Conservation (phyloP, 2,888 invertebrate species). For the Ecliptopera silaceata region DNA sequence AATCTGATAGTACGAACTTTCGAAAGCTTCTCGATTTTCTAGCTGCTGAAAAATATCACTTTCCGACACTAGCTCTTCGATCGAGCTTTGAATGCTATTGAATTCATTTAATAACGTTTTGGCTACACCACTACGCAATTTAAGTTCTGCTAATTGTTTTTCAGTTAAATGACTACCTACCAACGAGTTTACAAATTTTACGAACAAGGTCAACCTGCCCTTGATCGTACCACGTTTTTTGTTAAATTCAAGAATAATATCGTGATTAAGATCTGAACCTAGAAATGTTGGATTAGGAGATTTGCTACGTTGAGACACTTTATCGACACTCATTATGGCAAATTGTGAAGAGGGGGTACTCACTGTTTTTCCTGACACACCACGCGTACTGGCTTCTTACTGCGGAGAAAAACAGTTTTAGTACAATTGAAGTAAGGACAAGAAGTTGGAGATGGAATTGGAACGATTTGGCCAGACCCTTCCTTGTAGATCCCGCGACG, state of each 20-base stretch:
- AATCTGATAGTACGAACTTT: neutral
- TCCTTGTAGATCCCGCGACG: too few species aligned
- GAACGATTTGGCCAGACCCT: too few species aligned
- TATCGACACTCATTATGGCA: neutral
- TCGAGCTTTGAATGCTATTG: constrained; percentile 1
- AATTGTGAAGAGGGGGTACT: neutral
- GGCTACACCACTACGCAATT: neutral
- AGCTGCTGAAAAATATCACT: constrained; percentile 1
- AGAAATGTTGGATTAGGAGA: neutral
- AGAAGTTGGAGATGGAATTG: too few species aligned
- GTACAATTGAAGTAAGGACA: neutral
- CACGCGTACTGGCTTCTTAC: neutral
- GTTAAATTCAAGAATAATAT: neutral
- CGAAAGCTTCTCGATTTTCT: neutral
- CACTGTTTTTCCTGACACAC: neutral
- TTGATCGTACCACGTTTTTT: neutral
- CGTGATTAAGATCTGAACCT: neutral
- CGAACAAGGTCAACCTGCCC: neutral
- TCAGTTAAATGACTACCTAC: neutral
- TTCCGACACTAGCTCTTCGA: neutral
- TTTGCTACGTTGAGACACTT: neutral
- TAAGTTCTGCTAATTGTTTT: neutral
- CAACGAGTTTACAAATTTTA: neutral
- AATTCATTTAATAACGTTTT: neutral
- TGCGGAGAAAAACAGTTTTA: neutral